Base-by-base conservation (phyloP, 2,888 invertebrate genomes). In the Orthonevra nobilis region DNA sequence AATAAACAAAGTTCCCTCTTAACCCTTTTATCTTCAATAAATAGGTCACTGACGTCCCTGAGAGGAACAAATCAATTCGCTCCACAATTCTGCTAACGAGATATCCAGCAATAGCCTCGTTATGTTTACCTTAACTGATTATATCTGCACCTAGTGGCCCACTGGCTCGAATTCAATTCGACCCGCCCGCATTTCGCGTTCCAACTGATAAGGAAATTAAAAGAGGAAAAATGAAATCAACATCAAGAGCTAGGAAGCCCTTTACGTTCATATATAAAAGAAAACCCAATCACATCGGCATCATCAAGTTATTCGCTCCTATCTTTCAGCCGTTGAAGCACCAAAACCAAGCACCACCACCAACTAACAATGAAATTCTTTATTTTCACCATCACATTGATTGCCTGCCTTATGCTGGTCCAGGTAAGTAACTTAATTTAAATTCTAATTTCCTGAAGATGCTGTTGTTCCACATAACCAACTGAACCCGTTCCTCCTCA, bases 391-490 rank as follows among this genome's bases (percentile, higher is more conserved):
- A 40, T 70, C 34, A 64, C 46, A 20, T 52, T 77, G 58, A 52
- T 77, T 77, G 64, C 77, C 56, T 60, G 63, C 58, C 44, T 72
- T 58, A 46, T 72, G 60, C 70, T 77, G 52, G 63, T 58, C 34
- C 64, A 58, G 72, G 77, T 77, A 69, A 77, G 64, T 72, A 77
- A 70, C 72, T 77, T 50, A 77, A 70, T 77, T 77, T 77, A 64
- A 77, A 72, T 64, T 77, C 58, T 58, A 60, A 72, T 77, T 77
- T 77, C 64, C 77, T 63, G 42, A 19, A 36, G 58, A 70, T 28
- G 70, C 28, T 58, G 44, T 58, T 69, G 42, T 56, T 58, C 20
- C 28, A 26, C 28, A 69, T 52, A 46, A 30, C 38, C 40, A 28
- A 26, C 52, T 38, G 54, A 66, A 23, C 3, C 5, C 23, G 5